Conservation (phyloP, 2,797 vertebrate species). For the Dermochelys coriacea region DNA sequence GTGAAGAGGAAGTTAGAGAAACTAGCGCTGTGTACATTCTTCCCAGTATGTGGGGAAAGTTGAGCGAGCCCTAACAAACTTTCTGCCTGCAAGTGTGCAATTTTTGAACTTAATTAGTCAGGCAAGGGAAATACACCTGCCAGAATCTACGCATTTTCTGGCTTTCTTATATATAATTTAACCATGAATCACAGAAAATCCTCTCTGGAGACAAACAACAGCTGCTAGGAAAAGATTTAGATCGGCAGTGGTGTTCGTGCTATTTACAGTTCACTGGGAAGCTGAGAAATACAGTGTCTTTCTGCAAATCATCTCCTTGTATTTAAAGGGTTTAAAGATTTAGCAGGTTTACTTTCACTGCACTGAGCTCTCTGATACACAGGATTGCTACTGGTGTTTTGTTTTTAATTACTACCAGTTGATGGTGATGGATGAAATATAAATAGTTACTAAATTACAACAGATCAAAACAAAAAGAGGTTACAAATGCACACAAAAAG, state of each 20-base stretch:
- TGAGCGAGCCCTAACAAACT: conserved; percentile 25
- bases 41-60: neutral
- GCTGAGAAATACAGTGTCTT: neutral
- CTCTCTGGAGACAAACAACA: conserved; percentile 9
- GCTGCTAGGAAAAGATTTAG: conserved; percentile 11
- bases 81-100: neutral
- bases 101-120: conserved; percentile 11
- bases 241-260: neutral
- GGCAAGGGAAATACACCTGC: neutral
- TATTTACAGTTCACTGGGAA: conserved; percentile 29
- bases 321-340: conserved; percentile 11
- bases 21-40: neutral
- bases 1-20: neutral
- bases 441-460: neutral
- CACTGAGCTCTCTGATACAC: neutral
- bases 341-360: conserved; percentile 4
- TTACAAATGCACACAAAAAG: neutral
- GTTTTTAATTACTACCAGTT: neutral
- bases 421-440: neutral
- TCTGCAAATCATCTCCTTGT: neutral
- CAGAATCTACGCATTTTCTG: neutral
- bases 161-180: neutral
- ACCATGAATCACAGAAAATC: neutral
- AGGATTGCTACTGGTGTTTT: neutral
- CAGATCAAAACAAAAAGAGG: neutral